Percentiles rank a stretch among this genome's conserved stretches.
Conservation (phyloP, 2,113 vertebrate species). For the Cynopterus brachyotis region DNA sequence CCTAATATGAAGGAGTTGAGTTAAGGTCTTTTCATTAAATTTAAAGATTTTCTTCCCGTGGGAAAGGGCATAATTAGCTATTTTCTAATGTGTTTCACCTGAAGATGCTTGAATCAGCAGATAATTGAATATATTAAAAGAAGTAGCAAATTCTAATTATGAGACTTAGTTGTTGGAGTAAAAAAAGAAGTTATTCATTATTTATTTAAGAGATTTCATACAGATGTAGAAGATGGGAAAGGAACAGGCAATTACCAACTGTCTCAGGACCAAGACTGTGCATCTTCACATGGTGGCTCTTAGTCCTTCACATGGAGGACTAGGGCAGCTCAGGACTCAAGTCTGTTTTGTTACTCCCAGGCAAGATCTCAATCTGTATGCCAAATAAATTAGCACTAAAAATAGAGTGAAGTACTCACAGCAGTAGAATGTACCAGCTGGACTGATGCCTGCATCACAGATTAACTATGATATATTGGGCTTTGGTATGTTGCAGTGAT, state of each 20-base stretch:
- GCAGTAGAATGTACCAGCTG: conserved; percentile 52
- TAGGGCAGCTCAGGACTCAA: conserved; percentile 12
- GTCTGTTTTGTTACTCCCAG: conserved; percentile 48
- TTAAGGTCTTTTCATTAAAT: conserved; percentile 86
- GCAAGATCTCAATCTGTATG: conserved; percentile 59
- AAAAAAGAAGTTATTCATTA: conserved; percentile 63
- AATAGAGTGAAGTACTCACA: conserved; percentile 49
- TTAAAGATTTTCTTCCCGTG: conserved; percentile 83
- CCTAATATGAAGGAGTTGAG: conserved; percentile 75
- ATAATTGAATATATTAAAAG: conserved; percentile 76
- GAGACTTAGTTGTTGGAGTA: conserved; percentile 67
- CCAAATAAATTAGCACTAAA: conserved; percentile 65
- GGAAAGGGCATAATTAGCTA: conserved; percentile 83
- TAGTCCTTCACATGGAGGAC: not conserved
- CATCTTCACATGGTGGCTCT: not conserved
- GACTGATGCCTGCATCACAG: conserved; percentile 57
- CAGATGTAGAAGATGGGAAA: conserved; percentile 37
- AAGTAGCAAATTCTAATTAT: conserved; percentile 76
- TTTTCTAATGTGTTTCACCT: conserved; percentile 83
- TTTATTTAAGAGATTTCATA: conserved; percentile 71
- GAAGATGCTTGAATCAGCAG: conserved; percentile 80
- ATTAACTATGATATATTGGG: conserved; percentile 54
- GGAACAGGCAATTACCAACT: conserved; percentile 44
- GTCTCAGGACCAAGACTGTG: not conserved
- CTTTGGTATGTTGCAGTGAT: conserved; percentile 12